These are phyloP conservation scores for Leiothrix lutea DNA, from an alignment of 2,113 vertebrate species.

Conservation along the genomic window DNA sequence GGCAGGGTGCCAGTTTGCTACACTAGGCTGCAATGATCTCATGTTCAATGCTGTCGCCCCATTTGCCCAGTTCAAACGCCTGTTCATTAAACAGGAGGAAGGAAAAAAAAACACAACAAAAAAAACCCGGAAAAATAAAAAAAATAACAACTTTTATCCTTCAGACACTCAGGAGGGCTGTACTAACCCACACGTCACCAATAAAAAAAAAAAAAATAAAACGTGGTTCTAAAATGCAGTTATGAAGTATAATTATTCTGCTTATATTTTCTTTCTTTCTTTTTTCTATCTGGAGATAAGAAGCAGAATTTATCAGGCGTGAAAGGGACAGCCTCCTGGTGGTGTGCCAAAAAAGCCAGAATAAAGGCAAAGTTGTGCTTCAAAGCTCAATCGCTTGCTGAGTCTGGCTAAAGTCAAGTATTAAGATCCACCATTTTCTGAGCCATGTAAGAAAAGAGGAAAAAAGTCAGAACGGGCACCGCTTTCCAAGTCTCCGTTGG, in stretches of 20 bases:
- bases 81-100: constrained; percentile 64
- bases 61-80: constrained; percentile 73
- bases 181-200: constrained; percentile 20
- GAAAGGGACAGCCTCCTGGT: constrained; percentile 84
- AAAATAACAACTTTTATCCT: constrained; percentile 63
- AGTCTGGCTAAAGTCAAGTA: constrained; percentile 83
- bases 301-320: constrained; percentile 79
- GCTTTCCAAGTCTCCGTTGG: constrained; percentile 83
- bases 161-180: constrained; percentile 31
- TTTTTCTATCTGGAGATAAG: constrained; percentile 74
- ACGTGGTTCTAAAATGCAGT: constrained; percentile 56
- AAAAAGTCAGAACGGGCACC: constrained; percentile 76
- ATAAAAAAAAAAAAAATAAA: constrained; percentile 20
- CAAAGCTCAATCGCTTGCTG: constrained; percentile 81
- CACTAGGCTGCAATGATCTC: constrained; percentile 82
- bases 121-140: not conserved
- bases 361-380: constrained; percentile 81
- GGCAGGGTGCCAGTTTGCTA: constrained; percentile 84
- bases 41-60: constrained; percentile 66
- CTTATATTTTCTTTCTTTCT: constrained; percentile 64
- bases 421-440: constrained; percentile 92
- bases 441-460: constrained; percentile 76
- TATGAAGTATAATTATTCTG: constrained; percentile 70
- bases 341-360: constrained; percentile 79
- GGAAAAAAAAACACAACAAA: not conserved